Conservation (phyloP, 2,888 invertebrate genomes). For the Chrysomela aeneicollis region DNA sequence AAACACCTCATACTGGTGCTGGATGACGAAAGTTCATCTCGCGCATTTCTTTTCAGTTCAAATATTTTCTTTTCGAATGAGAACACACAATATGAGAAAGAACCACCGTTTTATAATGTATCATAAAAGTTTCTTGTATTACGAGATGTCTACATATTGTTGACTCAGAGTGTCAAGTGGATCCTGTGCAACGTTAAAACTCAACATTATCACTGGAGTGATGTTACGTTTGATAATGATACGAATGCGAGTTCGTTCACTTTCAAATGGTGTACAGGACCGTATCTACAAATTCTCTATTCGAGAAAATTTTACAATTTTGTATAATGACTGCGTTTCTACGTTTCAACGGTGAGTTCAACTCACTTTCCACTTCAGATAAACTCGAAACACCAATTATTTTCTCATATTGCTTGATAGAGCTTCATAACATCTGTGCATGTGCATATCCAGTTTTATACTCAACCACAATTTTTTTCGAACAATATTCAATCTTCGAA, state of each 20-base stretch:
- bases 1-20: neutral
- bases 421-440: too few relatives aligned
- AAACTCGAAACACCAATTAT: too few relatives aligned
- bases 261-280: neutral
- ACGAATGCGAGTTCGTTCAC: constrained; percentile 17
- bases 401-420: too few relatives aligned
- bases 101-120: constrained; percentile 8
- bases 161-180: constrained; percentile 24
- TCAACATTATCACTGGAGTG: constrained; percentile 20
- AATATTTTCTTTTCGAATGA: neutral
- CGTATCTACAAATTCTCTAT: neutral
- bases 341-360: too few relatives aligned
- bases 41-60: neutral
- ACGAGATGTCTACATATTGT: constrained; percentile 24
- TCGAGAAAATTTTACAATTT: too few relatives aligned
- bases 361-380: too few relatives aligned
- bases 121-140: constrained; percentile 19
- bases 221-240: constrained; percentile 20
- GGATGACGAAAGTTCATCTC: neutral
- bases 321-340: too few relatives aligned
- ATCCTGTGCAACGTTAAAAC: constrained; percentile 18
- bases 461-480: too few relatives aligned
- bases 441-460: too few relatives aligned
- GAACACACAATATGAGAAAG: neutral
- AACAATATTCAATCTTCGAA: too few relatives aligned